Base-by-base conservation (phyloP, 2,888 invertebrate genomes). In the Hololepta plana region DNA sequence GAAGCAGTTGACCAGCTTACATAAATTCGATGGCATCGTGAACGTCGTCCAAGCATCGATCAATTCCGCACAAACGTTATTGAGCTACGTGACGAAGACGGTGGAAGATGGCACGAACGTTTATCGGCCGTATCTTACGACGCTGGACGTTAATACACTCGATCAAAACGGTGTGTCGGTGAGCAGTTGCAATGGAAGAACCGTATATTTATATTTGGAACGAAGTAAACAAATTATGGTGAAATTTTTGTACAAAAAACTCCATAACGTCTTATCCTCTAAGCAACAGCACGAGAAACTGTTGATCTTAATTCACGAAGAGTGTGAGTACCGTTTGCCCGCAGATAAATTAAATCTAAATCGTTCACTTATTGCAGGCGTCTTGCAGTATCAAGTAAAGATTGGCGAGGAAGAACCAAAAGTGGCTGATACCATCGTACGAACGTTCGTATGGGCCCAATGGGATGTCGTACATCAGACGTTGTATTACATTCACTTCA, bases 361-460 rank as follows among this genome's bases (percentile, higher is more conserved):
- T n/a, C n/a, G n/a, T 14, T 3, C 19, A 15, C 16, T 29, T 24
- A 25, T 35, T 46, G 27, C 29, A 54, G 54, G 50, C 36, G 47
- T 55, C 29, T 39, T 49, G 24, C 51, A 55, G 28, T 55, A 53
- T 35, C 48, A 53, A 35, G 38, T 54, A 14, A 47, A 46, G 36
- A 26, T 28, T 21, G 27, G 32, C 17, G 23, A 31, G 11, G 25
- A 32, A 16, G 37, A 41, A 21, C 44, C 46, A 25, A 36, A 57
- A 17, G 47, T 47, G 29, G 40, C 47, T 3, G 65, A 67, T 36
- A 45, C 47, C 2, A 42, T 67, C 14, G 75, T 79, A 2, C 68
- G 68, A 43, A 67, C 66, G 21, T 84, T 82, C 43, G 71, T 74
- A 17, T 87, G 84, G 84, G 80, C 81, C 0, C 85, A 85, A 41